phyloP scores from a whole-genome alignment of 2,113 vertebrate genomes.

The Platysternon megacephalum region DNA sequence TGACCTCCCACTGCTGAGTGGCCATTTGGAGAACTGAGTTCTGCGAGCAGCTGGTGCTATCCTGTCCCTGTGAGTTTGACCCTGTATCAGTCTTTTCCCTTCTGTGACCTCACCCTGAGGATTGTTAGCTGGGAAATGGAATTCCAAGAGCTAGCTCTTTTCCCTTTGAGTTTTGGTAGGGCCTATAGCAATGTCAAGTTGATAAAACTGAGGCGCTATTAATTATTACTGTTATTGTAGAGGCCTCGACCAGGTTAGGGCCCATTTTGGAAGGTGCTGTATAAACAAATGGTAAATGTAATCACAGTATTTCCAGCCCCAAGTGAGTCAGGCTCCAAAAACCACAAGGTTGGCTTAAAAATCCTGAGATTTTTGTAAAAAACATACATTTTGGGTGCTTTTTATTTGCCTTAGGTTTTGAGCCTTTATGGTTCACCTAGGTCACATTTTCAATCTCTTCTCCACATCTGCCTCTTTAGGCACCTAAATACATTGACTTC shows the following conservation, averaged over 20 bases:
- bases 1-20: not conserved
- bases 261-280: not conserved
- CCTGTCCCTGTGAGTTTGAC: not conserved
- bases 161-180: not conserved
- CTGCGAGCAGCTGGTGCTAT: not conserved
- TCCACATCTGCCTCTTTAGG: too few relatives aligned
- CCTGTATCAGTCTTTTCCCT: accelerated
- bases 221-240: not conserved
- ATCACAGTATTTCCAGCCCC: not conserved
- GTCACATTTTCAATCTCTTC: not conserved
- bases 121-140: not conserved
- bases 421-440: too few relatives aligned
- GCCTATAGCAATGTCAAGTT: accelerated
- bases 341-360: not conserved
- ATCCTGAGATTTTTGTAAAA: not conserved
- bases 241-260: not conserved
- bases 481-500: too few relatives aligned
- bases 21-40: not conserved
- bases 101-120: accelerated
- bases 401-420: not conserved
- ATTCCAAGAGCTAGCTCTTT: not conserved
- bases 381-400: not conserved
- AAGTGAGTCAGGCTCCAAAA: not conserved
- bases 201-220: not conserved
- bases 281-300: not conserved